Evolutionary conservation across 2,888 invertebrate genomes (phyloP).

Genomic region (Drosophila colorata): DNA sequence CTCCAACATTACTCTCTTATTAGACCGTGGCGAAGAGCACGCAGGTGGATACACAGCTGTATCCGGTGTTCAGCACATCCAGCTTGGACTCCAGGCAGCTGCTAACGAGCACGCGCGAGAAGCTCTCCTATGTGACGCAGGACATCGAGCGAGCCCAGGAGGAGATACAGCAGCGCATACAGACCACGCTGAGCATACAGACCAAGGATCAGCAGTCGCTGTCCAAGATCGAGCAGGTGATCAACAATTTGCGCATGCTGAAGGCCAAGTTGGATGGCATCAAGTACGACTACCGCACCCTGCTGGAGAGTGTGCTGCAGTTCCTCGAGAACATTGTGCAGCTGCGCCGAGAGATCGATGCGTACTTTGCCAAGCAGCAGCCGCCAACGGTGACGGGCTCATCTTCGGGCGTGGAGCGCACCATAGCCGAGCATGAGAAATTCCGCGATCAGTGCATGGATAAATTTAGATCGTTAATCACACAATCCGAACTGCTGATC

Average conservation of each 20-base stretch:
- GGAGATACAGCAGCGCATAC: conserved; percentile 89
- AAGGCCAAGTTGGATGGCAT: conserved; percentile 89
- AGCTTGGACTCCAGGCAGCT: conserved; percentile 87
- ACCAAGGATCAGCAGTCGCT: conserved; percentile 87
- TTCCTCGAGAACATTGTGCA: conserved; percentile 89
- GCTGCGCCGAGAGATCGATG: conserved; percentile 88
- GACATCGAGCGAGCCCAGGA: conserved; percentile 88
- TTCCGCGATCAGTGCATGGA: conserved; percentile 89
- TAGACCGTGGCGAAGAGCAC: conserved; percentile 89
- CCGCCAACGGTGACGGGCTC: conserved; percentile 7
- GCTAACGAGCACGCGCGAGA: conserved; percentile 87
- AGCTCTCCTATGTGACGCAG: conserved; percentile 87
- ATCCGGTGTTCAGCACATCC: conserved; percentile 90
- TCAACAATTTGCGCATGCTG: conserved; percentile 88
- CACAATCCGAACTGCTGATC: conserved; percentile 89
- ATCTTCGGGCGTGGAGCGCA: conserved; percentile 85
- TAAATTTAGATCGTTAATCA: conserved; percentile 88
- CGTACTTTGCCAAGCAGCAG: conserved; percentile 85
- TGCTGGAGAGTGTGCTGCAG: conserved; percentile 89
- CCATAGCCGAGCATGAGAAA: conserved; percentile 88
- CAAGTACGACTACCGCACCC: conserved; percentile 89
- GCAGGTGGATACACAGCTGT: conserved; percentile 90
- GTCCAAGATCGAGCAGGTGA: conserved; percentile 87
- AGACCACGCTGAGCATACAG: conserved; percentile 88
- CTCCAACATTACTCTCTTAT: not conserved